Conservation (phyloP, 2,113 vertebrate genomes). For the Actenoides hombroni region DNA sequence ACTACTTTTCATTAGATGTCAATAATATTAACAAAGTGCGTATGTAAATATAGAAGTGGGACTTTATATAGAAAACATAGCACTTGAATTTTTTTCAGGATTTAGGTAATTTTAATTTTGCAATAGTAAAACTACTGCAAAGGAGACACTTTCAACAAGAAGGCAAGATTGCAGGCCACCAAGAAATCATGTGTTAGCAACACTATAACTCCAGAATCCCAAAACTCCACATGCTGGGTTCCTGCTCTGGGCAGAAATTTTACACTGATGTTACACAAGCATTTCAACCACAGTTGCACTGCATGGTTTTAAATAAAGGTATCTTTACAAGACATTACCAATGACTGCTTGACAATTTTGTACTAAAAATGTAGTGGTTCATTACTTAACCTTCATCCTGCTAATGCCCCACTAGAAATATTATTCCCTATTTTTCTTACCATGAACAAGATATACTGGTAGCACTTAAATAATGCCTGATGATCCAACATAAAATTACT, state of each 20-base stretch:
- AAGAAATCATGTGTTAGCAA: not conserved
- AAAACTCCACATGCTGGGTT: not conserved
- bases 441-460: not conserved
- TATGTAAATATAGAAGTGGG: not conserved
- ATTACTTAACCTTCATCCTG: not conserved
- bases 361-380: not conserved
- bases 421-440: not conserved
- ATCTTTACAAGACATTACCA: not conserved
- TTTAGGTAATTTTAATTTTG: not conserved
- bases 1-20: not conserved
- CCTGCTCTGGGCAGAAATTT: not conserved
- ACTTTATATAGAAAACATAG: not conserved
- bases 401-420: not conserved
- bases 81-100: not conserved
- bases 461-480: not conserved
- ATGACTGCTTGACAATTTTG: not conserved
- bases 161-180: not conserved
- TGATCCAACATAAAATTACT: not conserved
- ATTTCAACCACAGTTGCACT: not conserved
- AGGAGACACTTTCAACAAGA: not conserved
- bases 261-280: not conserved
- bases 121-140: not conserved
- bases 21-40: not conserved
- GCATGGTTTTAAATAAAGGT: not conserved
- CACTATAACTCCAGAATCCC: not conserved